These are phyloP conservation scores for Nymphalis c-album DNA, from an alignment of 2,888 invertebrate genomes.

Conservation along the genomic window DNA sequence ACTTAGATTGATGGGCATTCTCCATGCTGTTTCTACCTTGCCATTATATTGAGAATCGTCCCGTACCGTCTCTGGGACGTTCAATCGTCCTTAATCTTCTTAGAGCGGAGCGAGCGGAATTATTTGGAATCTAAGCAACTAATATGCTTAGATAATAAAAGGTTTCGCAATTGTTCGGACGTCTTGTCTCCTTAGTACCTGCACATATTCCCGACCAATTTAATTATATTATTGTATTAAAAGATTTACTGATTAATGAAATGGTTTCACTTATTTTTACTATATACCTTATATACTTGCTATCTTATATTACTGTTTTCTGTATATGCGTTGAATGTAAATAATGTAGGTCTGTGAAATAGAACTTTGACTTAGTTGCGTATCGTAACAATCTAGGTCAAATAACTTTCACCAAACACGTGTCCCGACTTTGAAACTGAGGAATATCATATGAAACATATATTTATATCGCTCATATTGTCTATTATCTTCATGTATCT, in stretches of 20 bases:
- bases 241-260: neutral
- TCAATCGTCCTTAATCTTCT: slow-evolving; percentile 80
- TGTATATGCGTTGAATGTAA: slow-evolving; percentile 25
- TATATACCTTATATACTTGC: neutral
- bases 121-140: slow-evolving; percentile 73
- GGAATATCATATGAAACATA: slow-evolving; percentile 41
- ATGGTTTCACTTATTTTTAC: neutral
- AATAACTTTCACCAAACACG: slow-evolving; percentile 54
- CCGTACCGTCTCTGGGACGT: slow-evolving; percentile 70
- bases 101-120: slow-evolving; percentile 70
- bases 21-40: slow-evolving; percentile 61
- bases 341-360: slow-evolving; percentile 17
- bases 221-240: slow-evolving; percentile 8
- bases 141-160: slow-evolving; percentile 76
- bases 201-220: neutral
- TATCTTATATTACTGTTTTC: neutral
- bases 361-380: slow-evolving; percentile 34
- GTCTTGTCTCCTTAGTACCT: slow-evolving; percentile 36
- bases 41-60: slow-evolving; percentile 62
- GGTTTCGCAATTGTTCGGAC: slow-evolving; percentile 62
- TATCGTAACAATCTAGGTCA: slow-evolving; percentile 43
- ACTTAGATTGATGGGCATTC: slow-evolving; percentile 66
- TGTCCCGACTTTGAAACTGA: slow-evolving; percentile 55
- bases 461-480: slow-evolving; percentile 47
- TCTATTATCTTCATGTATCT: slow-evolving; percentile 68